These are phyloP conservation scores for Adelognathus sp. DNA, from an alignment of 2,888 invertebrate species.

Conservation along the genomic window DNA sequence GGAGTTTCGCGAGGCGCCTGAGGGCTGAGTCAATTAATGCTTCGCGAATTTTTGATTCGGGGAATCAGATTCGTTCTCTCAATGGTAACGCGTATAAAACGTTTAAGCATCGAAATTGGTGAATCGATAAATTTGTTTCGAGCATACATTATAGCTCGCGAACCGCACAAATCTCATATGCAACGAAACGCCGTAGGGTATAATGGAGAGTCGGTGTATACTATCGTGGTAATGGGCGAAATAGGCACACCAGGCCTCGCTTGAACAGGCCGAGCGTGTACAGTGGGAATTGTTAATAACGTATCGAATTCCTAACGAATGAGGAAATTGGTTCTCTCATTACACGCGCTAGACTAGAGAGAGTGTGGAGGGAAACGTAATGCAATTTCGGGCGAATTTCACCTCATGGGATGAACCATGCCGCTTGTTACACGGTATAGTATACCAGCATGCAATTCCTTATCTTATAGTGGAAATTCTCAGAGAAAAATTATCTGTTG, in stretches of 20 bases:
- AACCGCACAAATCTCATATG: background rate
- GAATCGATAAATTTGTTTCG: background rate
- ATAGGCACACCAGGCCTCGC: background rate
- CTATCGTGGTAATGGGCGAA: background rate
- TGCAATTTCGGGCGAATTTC: background rate
- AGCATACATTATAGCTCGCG: background rate
- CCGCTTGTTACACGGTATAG: background rate
- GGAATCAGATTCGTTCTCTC: conserved; percentile 5
- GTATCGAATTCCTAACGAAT: conserved; percentile 54
- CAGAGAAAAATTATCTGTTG: too few relatives aligned
- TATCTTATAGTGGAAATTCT: background rate
- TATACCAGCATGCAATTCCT: background rate
- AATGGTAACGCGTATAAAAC: background rate
- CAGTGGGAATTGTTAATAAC: background rate
- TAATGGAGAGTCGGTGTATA: background rate
- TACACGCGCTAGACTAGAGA: background rate
- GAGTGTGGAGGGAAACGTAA: background rate
- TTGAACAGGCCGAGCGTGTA: background rate
- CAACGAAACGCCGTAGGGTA: background rate
- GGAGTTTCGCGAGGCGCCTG: background rate
- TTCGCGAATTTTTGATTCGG: conserved; percentile 25
- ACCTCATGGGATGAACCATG: background rate
- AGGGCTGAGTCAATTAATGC: conserved; percentile 26
- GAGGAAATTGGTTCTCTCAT: conserved; percentile 49
- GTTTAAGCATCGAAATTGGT: background rate